These are phyloP conservation scores for Drosophila nigritarsus DNA, from an alignment of 2,888 invertebrate genomes.

Conservation along the genomic window DNA sequence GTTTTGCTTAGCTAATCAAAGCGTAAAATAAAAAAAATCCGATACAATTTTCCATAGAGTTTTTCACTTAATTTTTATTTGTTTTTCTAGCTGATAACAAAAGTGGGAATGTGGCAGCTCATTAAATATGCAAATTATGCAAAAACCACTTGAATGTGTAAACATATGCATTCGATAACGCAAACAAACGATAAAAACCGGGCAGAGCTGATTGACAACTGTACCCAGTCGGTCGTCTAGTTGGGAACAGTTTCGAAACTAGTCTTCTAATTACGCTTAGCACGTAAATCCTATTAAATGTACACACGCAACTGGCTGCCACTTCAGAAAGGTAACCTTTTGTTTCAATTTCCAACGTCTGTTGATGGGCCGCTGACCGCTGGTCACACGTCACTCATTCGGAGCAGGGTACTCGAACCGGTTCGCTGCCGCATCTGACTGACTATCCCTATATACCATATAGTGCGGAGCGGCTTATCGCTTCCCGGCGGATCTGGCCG, in stretches of 20 bases:
- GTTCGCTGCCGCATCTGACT: slow-evolving; percentile 48
- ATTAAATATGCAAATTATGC: slow-evolving; percentile 75
- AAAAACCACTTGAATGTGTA: slow-evolving; percentile 79
- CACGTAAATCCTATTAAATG: slow-evolving; percentile 73
- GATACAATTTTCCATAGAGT: slow-evolving; percentile 61
- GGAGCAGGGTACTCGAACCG: slow-evolving; percentile 51
- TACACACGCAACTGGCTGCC: slow-evolving; percentile 58
- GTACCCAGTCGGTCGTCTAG: slow-evolving; percentile 14
- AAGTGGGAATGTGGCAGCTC: slow-evolving; percentile 58
- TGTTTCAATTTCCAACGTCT: slow-evolving; percentile 56
- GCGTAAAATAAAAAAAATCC: slow-evolving; percentile 21
- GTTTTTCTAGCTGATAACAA: slow-evolving; percentile 73
- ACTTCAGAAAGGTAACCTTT: slow-evolving; percentile 56
- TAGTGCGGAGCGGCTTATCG: slow-evolving; percentile 46
- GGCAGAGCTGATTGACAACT: slow-evolving; percentile 19
- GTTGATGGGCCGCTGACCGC: slow-evolving; percentile 59
- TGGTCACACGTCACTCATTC: slow-evolving; percentile 73
- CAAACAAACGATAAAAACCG: slow-evolving; percentile 15
- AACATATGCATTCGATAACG: slow-evolving; percentile 61
- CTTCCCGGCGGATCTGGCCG: slow-evolving; percentile 38
- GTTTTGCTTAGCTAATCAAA: slow-evolving; percentile 60
- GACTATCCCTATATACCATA: slow-evolving; percentile 45
- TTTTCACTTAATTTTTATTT: slow-evolving; percentile 80
- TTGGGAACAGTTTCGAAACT: slow-evolving; percentile 21
- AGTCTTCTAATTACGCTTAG: slow-evolving; percentile 58